These are phyloP conservation scores for Phortica variegata DNA, from an alignment of 1,140 invertebrate species.

Conservation along the genomic window DNA sequence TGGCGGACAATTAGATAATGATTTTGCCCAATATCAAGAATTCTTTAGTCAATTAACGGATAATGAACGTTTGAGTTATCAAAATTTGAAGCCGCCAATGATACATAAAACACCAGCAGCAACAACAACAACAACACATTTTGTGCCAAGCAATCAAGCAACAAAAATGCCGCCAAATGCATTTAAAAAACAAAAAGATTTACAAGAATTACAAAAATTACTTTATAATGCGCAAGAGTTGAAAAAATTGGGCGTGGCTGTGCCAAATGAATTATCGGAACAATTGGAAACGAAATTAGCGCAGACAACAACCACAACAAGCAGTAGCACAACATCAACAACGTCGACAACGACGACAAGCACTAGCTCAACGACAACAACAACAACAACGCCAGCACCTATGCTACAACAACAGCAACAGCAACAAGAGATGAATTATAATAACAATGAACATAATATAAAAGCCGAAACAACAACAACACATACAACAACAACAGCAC, in stretches of 20 bases:
- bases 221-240: slow-evolving; percentile 50
- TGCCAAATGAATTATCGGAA: slow-evolving; percentile 45
- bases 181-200: slow-evolving; percentile 19
- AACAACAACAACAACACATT: slow-evolving; percentile 1
- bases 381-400: not conserved
- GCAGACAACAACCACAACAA: slow-evolving; percentile 16
- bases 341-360: slow-evolving; percentile 8
- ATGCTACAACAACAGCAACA: not conserved
- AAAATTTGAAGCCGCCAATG: slow-evolving; percentile 36
- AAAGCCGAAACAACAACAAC: not conserved
- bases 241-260: slow-evolving; percentile 57
- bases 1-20: not conserved
- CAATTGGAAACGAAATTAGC: slow-evolving; percentile 40
- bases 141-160: slow-evolving; percentile 6
- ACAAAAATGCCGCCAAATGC: not conserved
- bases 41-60: slow-evolving; percentile 42
- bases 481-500: not conserved
- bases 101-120: slow-evolving; percentile 26
- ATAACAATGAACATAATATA: too few relatives aligned
- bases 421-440: too few relatives aligned
- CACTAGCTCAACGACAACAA: slow-evolving; percentile 1
- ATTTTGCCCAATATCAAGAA: slow-evolving; percentile 38
- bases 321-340: not conserved
- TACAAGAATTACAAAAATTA: slow-evolving; percentile 45
- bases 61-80: slow-evolving; percentile 35